Conservation (phyloP, 2,113 vertebrate species). For the Proteles cristata region DNA sequence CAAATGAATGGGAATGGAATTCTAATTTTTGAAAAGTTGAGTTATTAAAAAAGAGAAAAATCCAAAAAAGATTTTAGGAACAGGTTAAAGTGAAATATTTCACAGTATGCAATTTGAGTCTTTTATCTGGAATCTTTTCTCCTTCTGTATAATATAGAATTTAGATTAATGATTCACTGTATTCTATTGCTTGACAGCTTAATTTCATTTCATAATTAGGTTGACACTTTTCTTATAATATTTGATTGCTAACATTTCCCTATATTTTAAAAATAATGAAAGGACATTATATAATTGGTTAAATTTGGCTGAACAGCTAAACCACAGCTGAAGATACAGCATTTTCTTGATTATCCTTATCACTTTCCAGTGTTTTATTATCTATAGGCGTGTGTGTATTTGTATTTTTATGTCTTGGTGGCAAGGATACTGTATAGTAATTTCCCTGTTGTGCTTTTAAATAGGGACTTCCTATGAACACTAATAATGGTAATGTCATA, state of each 20-base stretch:
- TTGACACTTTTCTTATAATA: conserved; percentile 32
- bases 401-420: conserved; percentile 32
- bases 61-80: background rate
- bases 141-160: background rate
- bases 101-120: background rate
- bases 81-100: background rate
- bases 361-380: conserved; percentile 38
- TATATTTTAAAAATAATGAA: conserved; percentile 52
- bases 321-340: conserved; percentile 21
- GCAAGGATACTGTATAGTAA: background rate
- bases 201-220: conserved; percentile 54
- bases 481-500: conserved; percentile 23
- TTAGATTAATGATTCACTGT: background rate
- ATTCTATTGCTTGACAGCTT: background rate
- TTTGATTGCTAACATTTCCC: conserved; percentile 45
- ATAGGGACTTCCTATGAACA: conserved; percentile 16
- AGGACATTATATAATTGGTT: background rate
- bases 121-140: conserved; percentile 7
- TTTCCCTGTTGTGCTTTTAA: conserved; percentile 52
- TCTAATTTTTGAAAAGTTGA: background rate
- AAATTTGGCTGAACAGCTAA: conserved; percentile 33
- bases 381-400: background rate
- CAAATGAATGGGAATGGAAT: conserved; percentile 13
- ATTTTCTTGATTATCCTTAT: conserved; percentile 48
- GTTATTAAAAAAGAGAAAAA: background rate